These are phyloP conservation scores for Syngnathoides biaculeatus DNA, from an alignment of 2,113 vertebrate genomes.

Conservation along the genomic window DNA sequence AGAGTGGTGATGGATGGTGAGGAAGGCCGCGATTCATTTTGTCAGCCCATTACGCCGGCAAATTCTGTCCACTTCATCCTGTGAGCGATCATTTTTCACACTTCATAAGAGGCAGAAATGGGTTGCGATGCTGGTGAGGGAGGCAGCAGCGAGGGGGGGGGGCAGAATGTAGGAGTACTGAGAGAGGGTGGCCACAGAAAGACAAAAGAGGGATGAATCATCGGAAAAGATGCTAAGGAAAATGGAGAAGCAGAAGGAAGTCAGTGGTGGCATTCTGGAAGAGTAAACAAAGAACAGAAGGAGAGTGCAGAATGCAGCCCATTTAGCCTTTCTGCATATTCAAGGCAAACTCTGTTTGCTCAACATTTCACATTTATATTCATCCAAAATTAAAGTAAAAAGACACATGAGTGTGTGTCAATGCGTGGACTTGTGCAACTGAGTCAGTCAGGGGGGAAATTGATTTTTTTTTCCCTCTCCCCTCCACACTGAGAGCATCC, in stretches of 20 bases:
- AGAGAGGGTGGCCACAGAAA: constrained; percentile 12
- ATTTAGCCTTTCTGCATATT: background rate
- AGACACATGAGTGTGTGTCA: constrained; percentile 7
- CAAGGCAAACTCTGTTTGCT: background rate
- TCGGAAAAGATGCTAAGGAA: constrained; percentile 27
- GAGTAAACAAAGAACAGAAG: constrained; percentile 13
- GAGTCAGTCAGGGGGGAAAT: constrained; percentile 67
- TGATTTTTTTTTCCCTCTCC: constrained; percentile 47
- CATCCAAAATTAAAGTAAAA: background rate
- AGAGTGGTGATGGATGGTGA: constrained; percentile 95
- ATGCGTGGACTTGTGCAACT: constrained; percentile 41
- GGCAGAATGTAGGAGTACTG: constrained; percentile 10
- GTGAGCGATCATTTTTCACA: constrained; percentile 91
- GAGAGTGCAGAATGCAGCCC: constrained; percentile 20
- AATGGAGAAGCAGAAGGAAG: constrained; percentile 22
- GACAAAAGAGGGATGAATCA: constrained; percentile 36
- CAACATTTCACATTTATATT: background rate
- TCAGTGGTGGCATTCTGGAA: constrained; percentile 28
- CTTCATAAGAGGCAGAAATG: constrained; percentile 65
- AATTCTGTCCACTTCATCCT: constrained; percentile 89
- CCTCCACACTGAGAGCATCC: constrained; percentile 50
- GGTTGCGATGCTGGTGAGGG: constrained; percentile 36
- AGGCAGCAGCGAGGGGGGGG: background rate
- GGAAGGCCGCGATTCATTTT: constrained; percentile 98
- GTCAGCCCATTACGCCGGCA: constrained; percentile 97